Percentiles rank a stretch among this genome's conserved stretches.
Evolutionary conservation across 2,113 vertebrate genomes (phyloP).

Genomic region (Athene noctua): DNA sequence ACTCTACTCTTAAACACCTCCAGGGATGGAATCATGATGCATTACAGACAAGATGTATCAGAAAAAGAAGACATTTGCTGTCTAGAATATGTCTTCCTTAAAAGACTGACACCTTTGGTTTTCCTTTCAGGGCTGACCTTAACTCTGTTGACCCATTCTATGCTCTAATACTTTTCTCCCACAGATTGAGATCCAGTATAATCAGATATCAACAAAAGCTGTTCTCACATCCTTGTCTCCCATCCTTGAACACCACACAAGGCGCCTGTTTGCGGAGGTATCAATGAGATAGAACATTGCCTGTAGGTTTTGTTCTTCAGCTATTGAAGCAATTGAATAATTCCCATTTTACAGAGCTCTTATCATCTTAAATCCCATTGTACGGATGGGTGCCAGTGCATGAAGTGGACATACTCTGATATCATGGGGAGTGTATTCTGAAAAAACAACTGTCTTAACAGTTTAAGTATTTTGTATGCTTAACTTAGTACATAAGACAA

Average conservation of each 20-base stretch:
- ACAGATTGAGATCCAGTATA: background rate
- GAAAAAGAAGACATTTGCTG: background rate
- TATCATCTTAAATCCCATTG: background rate
- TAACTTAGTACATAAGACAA: background rate
- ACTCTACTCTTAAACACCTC: no score
- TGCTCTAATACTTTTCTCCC: background rate
- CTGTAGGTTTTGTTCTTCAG: background rate
- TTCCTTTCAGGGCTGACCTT: background rate
- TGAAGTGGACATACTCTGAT: background rate
- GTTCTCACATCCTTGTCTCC: background rate
- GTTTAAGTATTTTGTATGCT: background rate
- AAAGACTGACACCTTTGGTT: background rate
- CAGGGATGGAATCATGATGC: background rate
- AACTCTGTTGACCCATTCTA: background rate
- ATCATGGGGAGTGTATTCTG: background rate
- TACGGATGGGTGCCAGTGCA: background rate
- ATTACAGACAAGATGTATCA: background rate
- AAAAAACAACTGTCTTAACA: background rate
- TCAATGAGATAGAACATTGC: background rate
- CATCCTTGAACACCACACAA: background rate
- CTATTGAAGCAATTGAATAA: background rate
- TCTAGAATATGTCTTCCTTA: background rate
- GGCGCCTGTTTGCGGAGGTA: accelerated
- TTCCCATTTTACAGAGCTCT: background rate
- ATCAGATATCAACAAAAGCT: background rate